These are phyloP conservation scores for Gymnobelideus leadbeateri DNA, from an alignment of 2,113 vertebrate genomes.

Conservation along the genomic window DNA sequence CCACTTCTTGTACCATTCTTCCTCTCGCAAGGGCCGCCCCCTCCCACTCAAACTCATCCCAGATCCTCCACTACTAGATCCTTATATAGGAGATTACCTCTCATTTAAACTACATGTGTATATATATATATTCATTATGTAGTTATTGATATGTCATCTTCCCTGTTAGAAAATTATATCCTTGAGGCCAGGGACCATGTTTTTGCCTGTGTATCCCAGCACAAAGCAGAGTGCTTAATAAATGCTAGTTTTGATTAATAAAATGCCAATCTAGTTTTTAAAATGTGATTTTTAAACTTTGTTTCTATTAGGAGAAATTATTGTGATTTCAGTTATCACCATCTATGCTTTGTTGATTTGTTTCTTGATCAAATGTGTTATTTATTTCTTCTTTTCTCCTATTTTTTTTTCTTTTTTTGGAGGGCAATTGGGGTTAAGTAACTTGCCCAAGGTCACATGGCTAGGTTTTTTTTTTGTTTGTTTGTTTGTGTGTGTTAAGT, in stretches of 20 bases:
- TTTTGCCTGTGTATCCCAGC: neutral
- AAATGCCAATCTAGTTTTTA: neutral
- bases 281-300: neutral
- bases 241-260: neutral
- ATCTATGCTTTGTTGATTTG: conserved; percentile 30
- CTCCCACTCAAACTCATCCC: too few species aligned
- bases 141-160: neutral
- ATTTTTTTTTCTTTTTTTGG: too few species aligned
- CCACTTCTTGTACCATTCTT: neutral
- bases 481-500: too few species aligned
- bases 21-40: neutral
- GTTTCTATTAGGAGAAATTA: neutral
- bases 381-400: neutral
- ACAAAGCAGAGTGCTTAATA: neutral
- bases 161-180: neutral
- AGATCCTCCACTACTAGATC: neutral
- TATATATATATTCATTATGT: neutral
- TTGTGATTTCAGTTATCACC: neutral
- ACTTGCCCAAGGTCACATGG: too few species aligned
- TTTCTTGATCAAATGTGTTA: neutral
- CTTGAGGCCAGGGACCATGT: neutral
- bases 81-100: neutral
- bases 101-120: neutral
- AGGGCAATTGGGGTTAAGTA: too few species aligned
- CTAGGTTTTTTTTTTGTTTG: too few species aligned